Evolutionary conservation across 2,797 vertebrate genomes (phyloP).

Genomic region (Brotula barbata): DNA sequence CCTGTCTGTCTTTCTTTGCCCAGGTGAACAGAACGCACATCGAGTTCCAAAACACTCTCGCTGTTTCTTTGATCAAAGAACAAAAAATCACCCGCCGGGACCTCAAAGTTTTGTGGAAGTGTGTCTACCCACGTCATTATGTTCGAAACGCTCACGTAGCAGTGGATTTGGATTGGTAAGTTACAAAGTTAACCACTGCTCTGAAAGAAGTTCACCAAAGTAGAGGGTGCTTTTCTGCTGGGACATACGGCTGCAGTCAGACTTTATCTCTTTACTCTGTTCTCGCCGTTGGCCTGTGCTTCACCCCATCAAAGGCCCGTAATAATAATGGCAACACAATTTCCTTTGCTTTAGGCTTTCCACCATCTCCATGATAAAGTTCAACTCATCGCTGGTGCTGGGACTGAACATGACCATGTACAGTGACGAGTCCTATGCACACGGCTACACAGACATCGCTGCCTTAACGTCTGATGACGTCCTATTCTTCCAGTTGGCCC

Average conservation of each 20-base stretch:
- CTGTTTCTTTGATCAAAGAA: slow-evolving; percentile 44
- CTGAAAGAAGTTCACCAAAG: rapidly evolving
- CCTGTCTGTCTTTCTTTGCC: not conserved
- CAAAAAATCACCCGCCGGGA: slow-evolving; percentile 58
- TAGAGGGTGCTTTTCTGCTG: too few species aligned
- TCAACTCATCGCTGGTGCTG: slow-evolving; percentile 64
- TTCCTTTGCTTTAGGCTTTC: slow-evolving; percentile 46
- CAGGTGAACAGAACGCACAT: slow-evolving; percentile 75
- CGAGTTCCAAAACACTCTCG: slow-evolving; percentile 64
- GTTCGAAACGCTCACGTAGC: slow-evolving; percentile 48
- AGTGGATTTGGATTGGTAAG: slow-evolving; percentile 63
- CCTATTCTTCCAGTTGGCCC: slow-evolving; percentile 70
- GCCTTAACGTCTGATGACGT: slow-evolving; percentile 43
- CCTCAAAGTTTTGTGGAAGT: slow-evolving; percentile 68
- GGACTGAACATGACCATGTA: slow-evolving; percentile 65
- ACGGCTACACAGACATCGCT: slow-evolving; percentile 21
- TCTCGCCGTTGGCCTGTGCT: too few species aligned
- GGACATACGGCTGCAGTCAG: too few species aligned
- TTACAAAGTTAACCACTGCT: too few species aligned
- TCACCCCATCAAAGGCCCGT: too few species aligned
- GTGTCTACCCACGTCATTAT: slow-evolving; percentile 69
- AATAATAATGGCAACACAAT: too few species aligned
- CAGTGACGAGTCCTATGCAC: slow-evolving; percentile 42
- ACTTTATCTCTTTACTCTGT: too few species aligned
- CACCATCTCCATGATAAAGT: slow-evolving; percentile 53